Evolutionary conservation across 2,797 vertebrate genomes (phyloP).

Genomic region (Trichosurus vulpecula): DNA sequence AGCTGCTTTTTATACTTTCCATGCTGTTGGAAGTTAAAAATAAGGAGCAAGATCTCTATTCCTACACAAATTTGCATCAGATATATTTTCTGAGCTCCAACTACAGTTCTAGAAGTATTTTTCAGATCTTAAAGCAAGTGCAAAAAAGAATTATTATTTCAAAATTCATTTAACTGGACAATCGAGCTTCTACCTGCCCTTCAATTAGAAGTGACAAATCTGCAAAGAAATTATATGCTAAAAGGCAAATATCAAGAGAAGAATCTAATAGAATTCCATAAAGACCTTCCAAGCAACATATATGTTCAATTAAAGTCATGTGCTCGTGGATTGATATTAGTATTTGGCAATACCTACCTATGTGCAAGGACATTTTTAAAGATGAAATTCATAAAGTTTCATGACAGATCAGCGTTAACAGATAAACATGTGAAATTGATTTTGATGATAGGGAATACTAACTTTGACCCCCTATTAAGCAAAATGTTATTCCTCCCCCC

Average conservation of each 20-base stretch:
- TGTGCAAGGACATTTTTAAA: not conserved
- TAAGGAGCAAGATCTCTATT: not conserved
- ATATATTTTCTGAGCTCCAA: not conserved
- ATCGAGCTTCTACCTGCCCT: not conserved
- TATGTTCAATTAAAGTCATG: not conserved
- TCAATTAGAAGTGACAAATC: not conserved
- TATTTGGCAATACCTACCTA: not conserved
- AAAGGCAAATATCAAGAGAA: not conserved
- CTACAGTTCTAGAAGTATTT: not conserved
- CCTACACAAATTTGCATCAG: not conserved
- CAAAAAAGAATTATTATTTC: not conserved
- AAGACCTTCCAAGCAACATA: not conserved
- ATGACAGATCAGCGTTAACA: not conserved
- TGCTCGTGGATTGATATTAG: not conserved
- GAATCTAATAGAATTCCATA: not conserved
- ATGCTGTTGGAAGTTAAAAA: not conserved
- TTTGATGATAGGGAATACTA: not conserved
- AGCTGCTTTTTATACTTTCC: not conserved
- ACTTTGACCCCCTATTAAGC: not conserved
- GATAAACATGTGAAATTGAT: not conserved
- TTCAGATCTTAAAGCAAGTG: not conserved
- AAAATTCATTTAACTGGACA: not conserved
- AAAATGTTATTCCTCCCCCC: not conserved
- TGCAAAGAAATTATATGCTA: not conserved
- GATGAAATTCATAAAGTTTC: not conserved